phyloP scores from a whole-genome alignment of 2,113 vertebrate species.

The Carassius auratus region DNA sequence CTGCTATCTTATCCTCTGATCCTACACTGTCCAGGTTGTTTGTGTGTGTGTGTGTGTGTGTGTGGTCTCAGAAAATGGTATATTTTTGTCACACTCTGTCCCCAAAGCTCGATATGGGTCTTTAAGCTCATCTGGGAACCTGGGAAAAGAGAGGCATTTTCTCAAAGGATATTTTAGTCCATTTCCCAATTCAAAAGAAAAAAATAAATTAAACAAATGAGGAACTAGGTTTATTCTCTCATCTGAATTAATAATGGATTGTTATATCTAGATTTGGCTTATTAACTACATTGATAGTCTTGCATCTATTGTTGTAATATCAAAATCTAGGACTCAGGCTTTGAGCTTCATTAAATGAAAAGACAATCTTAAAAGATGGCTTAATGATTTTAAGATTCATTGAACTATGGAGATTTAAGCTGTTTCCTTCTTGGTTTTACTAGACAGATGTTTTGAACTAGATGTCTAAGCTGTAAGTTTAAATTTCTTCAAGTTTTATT shows the following conservation, averaged over 20 bases:
- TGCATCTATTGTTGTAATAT: neutral
- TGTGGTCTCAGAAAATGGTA: neutral
- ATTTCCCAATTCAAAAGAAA: neutral
- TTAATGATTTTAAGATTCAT: neutral
- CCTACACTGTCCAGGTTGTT: constrained; percentile 19
- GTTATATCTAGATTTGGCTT: neutral
- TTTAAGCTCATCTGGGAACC: neutral
- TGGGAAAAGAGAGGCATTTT: neutral
- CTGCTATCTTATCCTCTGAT: constrained; percentile 26
- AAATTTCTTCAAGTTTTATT: no score
- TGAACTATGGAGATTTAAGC: neutral
- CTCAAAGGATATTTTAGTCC: neutral
- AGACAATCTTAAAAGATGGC: neutral
- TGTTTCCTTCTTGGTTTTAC: neutral
- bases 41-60: neutral
- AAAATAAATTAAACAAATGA: neutral
- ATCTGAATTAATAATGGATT: neutral
- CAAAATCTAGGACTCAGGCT: neutral
- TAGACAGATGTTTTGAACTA: neutral
- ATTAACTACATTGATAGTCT: neutral
- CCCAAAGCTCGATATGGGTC: neutral
- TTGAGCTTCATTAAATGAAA: neutral
- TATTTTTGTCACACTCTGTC: constrained; percentile 23
- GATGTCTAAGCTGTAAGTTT: neutral
- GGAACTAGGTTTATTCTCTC: neutral